Evolutionary conservation across 2,797 vertebrate genomes (phyloP).

Genomic region (Onychomys torridus): DNA sequence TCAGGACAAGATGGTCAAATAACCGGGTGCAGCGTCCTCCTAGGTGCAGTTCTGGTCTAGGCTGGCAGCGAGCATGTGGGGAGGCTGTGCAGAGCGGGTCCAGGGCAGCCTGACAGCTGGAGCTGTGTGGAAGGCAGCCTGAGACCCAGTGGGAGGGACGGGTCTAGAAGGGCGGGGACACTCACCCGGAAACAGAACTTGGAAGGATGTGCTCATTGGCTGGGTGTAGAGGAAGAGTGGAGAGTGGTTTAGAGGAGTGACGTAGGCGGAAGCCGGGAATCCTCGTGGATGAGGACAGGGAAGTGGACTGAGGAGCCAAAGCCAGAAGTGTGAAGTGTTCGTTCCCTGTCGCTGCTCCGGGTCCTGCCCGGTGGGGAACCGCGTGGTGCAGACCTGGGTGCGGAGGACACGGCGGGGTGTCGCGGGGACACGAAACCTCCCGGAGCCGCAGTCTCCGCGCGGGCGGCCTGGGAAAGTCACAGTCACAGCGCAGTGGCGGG

Average conservation of each 20-base stretch:
- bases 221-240: background rate
- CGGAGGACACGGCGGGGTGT: background rate
- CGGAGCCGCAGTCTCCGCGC: too few species aligned
- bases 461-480: too few species aligned
- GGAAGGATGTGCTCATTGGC: background rate
- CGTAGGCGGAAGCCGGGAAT: background rate
- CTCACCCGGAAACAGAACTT: background rate
- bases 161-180: background rate
- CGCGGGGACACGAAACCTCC: background rate
- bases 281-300: background rate
- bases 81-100: background rate
- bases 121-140: background rate
- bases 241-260: background rate
- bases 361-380: background rate
- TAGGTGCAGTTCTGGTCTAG: background rate
- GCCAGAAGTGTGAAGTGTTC: background rate
- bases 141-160: background rate
- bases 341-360: fast-evolving
- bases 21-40: background rate
- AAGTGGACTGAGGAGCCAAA: background rate
- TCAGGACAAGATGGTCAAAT: background rate
- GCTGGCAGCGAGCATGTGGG: too few species aligned
- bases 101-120: background rate
- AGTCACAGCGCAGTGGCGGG: too few species aligned
- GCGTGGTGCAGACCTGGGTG: background rate